Evolutionary conservation across 92 coral and sea anemone genomes (phyloP), one percentile per base, ranked within the genome.

Genomic region (Zoanthus gigantus): DNA sequence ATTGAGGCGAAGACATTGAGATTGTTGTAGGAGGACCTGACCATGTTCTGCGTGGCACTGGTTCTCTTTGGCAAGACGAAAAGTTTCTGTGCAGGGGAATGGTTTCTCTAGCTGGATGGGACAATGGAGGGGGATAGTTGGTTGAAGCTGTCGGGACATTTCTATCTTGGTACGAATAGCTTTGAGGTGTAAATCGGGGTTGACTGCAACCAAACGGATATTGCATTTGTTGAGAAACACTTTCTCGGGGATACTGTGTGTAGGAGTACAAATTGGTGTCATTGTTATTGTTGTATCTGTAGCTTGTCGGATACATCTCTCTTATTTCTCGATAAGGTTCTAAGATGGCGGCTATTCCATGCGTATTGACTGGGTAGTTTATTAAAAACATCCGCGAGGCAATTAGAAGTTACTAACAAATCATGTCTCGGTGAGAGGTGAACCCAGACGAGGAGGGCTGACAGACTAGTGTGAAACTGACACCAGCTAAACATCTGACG

Each of bases 401-500:
- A 66, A 81, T 81, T 81, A 81, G 30, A 60, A 44, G 75, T 48
- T 23, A 23, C 85, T 81, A 68, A 65, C 85, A 81, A 81, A 23
- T 63, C 85, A 50, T 50, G 75, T 81, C 85, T 81, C 85, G 85
- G 74, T 81, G 85, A 81, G 85, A 81, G 85, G 85, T 46, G 85
- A 79, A 79, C 50, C 74, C 60, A 66, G 85, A 66, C 85, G 65
- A 23, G 82, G 85, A 81, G 75, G 44, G 85, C 73, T 80, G 85
- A 80, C 85, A 80, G 85, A 23, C 85, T 69, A 73, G 29, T 65
- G 60, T 89, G 98, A 93, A 95, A 93, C 87, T 77, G 96, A 95
- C 91, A 91, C 94, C 77, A 67, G 71, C 90, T 90, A 87, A 46
- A 81, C 74, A 81, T 81, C 96, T 93, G 88, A 93, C 90, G 84